These are phyloP conservation scores for Phrynosoma platyrhinos DNA, from an alignment of 2,113 vertebrate genomes.

Conservation along the genomic window DNA sequence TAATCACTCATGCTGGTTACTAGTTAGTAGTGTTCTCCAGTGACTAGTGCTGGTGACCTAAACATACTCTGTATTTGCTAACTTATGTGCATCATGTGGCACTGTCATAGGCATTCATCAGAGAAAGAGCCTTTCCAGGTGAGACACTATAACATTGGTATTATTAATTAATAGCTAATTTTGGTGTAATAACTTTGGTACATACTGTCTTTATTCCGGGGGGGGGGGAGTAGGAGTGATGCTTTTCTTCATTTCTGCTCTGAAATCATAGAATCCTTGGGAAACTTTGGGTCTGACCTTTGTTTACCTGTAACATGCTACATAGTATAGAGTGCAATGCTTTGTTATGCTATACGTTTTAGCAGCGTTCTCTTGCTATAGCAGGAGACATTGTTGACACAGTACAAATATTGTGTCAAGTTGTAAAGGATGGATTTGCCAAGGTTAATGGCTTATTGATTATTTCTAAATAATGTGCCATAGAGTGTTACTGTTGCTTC, in stretches of 20 bases:
- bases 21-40: too few species aligned
- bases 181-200: too few species aligned
- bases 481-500: neutral
- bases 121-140: neutral
- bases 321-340: neutral
- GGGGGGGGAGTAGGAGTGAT: neutral
- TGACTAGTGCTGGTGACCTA: neutral
- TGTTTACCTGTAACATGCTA: neutral
- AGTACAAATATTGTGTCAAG: neutral
- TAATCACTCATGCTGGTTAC: neutral
- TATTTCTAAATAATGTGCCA: neutral
- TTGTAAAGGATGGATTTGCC: neutral
- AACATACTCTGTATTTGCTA: neutral
- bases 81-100: neutral
- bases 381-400: neutral
- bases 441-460: neutral
- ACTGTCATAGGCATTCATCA: neutral
- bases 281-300: neutral
- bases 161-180: neutral
- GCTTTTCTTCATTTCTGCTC: neutral
- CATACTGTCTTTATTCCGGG: too few species aligned
- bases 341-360: neutral
- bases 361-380: neutral
- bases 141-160: neutral
- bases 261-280: neutral